These are phyloP conservation scores for Anneissia japonica DNA, from an alignment of 35 echinoderm and acorn worm genomes.

Conservation along the genomic window DNA sequence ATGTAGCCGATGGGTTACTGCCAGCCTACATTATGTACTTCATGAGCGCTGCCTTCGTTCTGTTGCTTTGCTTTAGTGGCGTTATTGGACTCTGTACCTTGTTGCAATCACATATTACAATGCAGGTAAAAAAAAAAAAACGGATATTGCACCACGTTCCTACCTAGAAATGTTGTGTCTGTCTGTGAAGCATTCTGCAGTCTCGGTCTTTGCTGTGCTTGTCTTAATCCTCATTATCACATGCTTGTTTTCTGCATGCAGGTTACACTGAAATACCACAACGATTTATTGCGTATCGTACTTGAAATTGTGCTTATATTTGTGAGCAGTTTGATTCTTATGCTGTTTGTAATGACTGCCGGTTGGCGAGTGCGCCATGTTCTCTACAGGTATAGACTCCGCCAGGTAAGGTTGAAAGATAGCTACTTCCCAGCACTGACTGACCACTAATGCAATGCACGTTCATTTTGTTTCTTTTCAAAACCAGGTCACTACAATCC, in stretches of 20 bases:
- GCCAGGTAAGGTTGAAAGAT: not conserved
- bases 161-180: not conserved
- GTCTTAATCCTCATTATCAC: not conserved
- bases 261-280: not conserved
- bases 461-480: not conserved
- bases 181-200: not conserved
- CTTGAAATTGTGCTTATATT: not conserved
- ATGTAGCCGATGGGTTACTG: not conserved
- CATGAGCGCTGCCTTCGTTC: not conserved
- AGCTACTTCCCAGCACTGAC: not conserved
- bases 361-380: not conserved
- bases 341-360: not conserved
- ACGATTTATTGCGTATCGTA: not conserved
- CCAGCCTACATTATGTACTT: not conserved
- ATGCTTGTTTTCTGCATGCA: slow-evolving; percentile 1
- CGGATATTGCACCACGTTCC: not conserved
- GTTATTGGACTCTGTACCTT: not conserved
- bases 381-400: not conserved
- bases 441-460: not conserved
- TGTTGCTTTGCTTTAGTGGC: not conserved
- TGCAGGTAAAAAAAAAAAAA: not conserved
- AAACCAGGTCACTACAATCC: not conserved
- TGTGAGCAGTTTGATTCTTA: not conserved
- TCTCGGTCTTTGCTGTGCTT: not conserved
- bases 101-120: not conserved